phyloP scores from a whole-genome alignment of 1,140 invertebrate genomes.

The Cydia fagiglandana region DNA sequence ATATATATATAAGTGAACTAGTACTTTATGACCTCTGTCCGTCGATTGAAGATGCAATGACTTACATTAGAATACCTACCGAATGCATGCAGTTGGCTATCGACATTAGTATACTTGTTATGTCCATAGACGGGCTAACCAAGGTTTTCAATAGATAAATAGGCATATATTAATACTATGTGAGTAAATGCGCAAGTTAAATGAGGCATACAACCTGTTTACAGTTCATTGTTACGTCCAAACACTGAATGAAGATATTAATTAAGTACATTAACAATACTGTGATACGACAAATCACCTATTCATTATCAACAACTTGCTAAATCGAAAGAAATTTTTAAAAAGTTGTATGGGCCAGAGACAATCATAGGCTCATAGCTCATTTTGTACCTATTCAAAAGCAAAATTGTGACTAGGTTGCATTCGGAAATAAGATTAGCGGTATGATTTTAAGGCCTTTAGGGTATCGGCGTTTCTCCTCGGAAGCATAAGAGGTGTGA shows the following conservation, averaged over 20 bases:
- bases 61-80: neutral
- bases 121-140: conserved; percentile 1
- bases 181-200: neutral
- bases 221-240: conserved; percentile 9
- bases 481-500: neutral
- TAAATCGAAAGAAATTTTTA: neutral
- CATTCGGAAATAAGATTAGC: neutral
- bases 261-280: conserved; percentile 38
- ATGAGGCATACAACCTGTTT: conserved; percentile 9
- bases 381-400: neutral
- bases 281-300: conserved; percentile 27
- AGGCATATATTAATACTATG: neutral
- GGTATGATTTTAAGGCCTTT: neutral
- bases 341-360: neutral
- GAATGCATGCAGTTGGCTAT: neutral
- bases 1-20: no score
- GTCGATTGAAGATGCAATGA: no score
- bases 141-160: neutral
- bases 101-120: neutral
- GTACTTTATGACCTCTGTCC: no score
- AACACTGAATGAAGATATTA: conserved; percentile 36
- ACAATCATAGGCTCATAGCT: neutral
- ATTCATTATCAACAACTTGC: conserved; percentile 43
- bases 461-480: neutral
- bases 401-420: conserved; percentile 38